Percentiles rank a stretch among this genome's conserved stretches.
Evolutionary conservation across 2,797 vertebrate genomes (phyloP).

Genomic region (Micromesistius poutassou): DNA sequence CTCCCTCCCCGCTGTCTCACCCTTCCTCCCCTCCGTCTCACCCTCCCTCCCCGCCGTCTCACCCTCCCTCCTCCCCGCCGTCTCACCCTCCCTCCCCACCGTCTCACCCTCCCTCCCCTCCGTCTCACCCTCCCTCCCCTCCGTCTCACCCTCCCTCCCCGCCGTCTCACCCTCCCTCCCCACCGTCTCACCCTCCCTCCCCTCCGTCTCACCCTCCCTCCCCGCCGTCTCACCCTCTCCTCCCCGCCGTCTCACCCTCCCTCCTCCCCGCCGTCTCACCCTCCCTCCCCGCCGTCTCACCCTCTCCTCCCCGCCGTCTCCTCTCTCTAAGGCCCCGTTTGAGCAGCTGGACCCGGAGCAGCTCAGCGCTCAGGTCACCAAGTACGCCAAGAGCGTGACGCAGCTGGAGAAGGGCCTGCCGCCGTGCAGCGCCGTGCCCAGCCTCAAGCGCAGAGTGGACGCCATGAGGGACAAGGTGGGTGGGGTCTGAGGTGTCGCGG

Average conservation of each 20-base stretch:
- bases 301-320: constrained; percentile 25
- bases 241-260: constrained; percentile 29
- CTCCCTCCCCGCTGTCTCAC: no score
- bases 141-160: no score
- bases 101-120: constrained; percentile 28
- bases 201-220: constrained; percentile 26
- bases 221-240: no score
- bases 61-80: constrained; percentile 33
- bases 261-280: constrained; percentile 2
- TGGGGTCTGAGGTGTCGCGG: background rate
- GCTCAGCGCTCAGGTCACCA: constrained; percentile 73
- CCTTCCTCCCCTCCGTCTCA: constrained; percentile 29
- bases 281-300: constrained; percentile 24
- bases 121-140: no score
- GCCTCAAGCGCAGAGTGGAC: constrained; percentile 78
- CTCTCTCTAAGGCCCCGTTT: constrained; percentile 57
- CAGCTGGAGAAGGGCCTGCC: constrained; percentile 84
- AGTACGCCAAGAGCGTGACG: constrained; percentile 75
- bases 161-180: constrained; percentile 24
- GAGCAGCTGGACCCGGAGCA: constrained; percentile 75
- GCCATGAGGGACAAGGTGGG: constrained; percentile 79
- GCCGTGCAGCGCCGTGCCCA: constrained; percentile 73
- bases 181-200: no score
- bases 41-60: constrained; percentile 34
- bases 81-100: no score